These are phyloP conservation scores for Phrixothrix hirtus DNA, from an alignment of 2,888 invertebrate species.

Conservation along the genomic window DNA sequence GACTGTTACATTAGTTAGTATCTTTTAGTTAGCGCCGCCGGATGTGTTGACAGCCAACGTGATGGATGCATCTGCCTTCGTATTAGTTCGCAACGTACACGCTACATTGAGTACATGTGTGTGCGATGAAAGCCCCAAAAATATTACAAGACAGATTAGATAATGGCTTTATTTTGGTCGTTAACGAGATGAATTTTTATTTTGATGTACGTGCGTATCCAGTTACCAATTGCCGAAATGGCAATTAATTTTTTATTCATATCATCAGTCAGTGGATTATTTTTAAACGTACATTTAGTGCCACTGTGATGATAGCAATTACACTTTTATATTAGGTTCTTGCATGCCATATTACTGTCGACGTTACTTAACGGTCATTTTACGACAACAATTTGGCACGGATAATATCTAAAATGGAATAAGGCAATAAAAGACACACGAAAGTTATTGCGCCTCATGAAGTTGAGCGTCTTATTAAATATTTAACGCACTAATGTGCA, in stretches of 20 bases:
- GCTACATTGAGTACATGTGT: conserved; percentile 34
- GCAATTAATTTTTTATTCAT: conserved; percentile 13
- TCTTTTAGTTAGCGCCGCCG: conserved; percentile 28
- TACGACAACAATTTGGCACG: no score
- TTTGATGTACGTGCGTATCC: conserved; percentile 8
- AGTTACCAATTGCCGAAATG: conserved; percentile 3
- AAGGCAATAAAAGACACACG: not conserved
- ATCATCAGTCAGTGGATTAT: not conserved
- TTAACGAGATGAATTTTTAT: conserved; percentile 28
- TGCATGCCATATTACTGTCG: not conserved
- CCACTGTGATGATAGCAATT: not conserved
- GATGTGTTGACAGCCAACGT: conserved; percentile 33
- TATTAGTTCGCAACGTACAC: conserved; percentile 28
- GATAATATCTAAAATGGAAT: not conserved
- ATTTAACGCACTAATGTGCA: not conserved
- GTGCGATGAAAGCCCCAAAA: conserved; percentile 32
- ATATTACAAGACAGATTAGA: conserved; percentile 37
- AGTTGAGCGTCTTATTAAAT: not conserved
- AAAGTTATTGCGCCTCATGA: not conserved
- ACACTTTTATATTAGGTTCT: not conserved
- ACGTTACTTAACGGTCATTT: not conserved
- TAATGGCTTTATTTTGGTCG: conserved; percentile 35
- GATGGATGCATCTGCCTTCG: conserved; percentile 33
- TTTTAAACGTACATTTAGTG: conserved; percentile 8
- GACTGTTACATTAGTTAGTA: conserved; percentile 28